These are phyloP conservation scores for Lepetodrilus schrolli DNA, from an alignment of 2,888 invertebrate species.

Conservation along the genomic window DNA sequence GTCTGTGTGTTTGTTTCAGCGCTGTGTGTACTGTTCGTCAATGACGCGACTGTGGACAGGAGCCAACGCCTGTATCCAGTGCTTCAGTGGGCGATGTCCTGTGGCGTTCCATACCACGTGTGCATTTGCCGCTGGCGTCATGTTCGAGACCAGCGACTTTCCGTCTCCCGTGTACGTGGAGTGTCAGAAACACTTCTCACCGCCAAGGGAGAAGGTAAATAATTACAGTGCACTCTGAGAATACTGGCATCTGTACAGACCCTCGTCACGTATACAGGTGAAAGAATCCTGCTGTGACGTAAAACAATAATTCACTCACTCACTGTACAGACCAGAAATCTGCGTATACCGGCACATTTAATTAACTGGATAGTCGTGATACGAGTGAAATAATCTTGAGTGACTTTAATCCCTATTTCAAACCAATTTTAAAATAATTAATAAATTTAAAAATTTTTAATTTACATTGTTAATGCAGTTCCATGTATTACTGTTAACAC, in stretches of 20 bases:
- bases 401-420: too few relatives aligned
- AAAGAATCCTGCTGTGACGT: too few relatives aligned
- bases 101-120: conserved; percentile 80
- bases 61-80: conserved; percentile 76
- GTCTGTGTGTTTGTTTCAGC: conserved; percentile 58
- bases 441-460: not conserved
- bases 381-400: too few relatives aligned
- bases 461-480: too few relatives aligned
- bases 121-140: conserved; percentile 78
- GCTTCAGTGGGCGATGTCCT: conserved; percentile 76
- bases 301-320: too few relatives aligned
- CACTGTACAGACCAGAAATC: too few relatives aligned
- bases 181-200: conserved; percentile 71
- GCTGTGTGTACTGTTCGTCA: conserved; percentile 68
- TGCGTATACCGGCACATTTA: too few relatives aligned
- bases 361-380: too few relatives aligned
- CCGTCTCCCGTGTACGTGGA: conserved; percentile 74
- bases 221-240: not conserved
- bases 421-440: not conserved
- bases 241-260: too few relatives aligned
- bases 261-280: too few relatives aligned
- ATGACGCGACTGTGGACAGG: conserved; percentile 42
- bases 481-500: too few relatives aligned
- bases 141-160: conserved; percentile 75
- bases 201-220: conserved; percentile 53